Conservation (phyloP, 2,113 vertebrate genomes). For the Nycticorax nycticorax region DNA sequence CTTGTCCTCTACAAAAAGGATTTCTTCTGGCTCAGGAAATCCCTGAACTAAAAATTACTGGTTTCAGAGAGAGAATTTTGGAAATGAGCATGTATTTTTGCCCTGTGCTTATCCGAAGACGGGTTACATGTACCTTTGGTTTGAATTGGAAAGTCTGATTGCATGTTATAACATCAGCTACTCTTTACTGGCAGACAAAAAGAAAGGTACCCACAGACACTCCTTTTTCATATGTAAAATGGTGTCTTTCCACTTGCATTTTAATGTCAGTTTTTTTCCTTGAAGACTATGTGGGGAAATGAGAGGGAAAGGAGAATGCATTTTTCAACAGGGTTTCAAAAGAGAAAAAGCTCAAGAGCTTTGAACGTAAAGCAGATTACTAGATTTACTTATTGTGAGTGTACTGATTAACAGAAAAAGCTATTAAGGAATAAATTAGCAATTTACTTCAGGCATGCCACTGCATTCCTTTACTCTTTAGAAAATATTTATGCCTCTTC, state of each 20-base stretch:
- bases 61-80: not conserved
- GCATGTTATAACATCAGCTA: not conserved
- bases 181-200: not conserved
- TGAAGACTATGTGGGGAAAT: not conserved
- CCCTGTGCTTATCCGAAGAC: not conserved
- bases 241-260: not conserved
- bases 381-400: not conserved
- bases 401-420: not conserved
- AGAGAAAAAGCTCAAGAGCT: not conserved
- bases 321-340: conserved; percentile 19
- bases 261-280: not conserved
- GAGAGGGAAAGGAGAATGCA: not conserved
- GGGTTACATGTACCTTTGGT: not conserved
- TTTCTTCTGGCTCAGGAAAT: not conserved
- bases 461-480: not conserved
- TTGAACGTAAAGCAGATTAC: conserved; percentile 8
- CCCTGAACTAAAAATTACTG: not conserved
- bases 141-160: not conserved
- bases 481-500: not conserved
- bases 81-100: not conserved
- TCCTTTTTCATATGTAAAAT: not conserved
- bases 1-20: not conserved
- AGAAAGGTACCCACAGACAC: not conserved
- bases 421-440: conserved; percentile 12
- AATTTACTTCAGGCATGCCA: not conserved